These are phyloP conservation scores for Microcebus griseorufus DNA, from an alignment of 2,113 vertebrate species.

Conservation along the genomic window DNA sequence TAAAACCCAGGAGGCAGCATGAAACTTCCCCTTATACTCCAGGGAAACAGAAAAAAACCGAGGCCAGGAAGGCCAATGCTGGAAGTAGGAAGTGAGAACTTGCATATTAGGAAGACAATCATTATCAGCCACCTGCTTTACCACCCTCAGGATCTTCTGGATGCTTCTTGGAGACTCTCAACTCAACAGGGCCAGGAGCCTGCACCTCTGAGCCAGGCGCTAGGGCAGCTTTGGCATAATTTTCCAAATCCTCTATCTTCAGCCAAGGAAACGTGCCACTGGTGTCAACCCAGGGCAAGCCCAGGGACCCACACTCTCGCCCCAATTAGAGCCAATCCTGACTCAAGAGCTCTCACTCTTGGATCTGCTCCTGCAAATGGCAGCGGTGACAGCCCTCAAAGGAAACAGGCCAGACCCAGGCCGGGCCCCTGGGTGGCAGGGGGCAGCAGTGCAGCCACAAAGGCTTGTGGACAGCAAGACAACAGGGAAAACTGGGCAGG, in stretches of 20 bases:
- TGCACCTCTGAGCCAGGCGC: not conserved
- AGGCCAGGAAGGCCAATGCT: slow-evolving; percentile 8
- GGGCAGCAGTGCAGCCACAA: slow-evolving; percentile 65
- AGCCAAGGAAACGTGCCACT: not conserved
- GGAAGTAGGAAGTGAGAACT: slow-evolving; percentile 6
- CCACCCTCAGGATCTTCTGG: slow-evolving; percentile 36
- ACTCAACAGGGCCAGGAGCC: not conserved
- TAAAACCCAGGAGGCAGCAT: slow-evolving; percentile 29
- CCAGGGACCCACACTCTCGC: not conserved
- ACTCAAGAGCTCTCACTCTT: not conserved
- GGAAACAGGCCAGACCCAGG: not conserved
- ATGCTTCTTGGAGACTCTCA: slow-evolving; percentile 26
- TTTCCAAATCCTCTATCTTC: not conserved
- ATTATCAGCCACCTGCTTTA: not conserved
- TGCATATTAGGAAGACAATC: slow-evolving; percentile 65
- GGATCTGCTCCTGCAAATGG: slow-evolving; percentile 5
- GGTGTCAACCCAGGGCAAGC: not conserved
- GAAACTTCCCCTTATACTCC: not conserved
- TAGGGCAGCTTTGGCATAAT: not conserved
- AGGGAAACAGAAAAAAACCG: not conserved
- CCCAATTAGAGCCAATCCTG: not conserved
- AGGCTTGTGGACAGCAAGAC: slow-evolving; percentile 76
- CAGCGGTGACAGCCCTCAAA: not conserved
- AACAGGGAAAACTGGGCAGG: slow-evolving; percentile 76
- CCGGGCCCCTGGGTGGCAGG: not conserved